Evolutionary conservation across 2,888 invertebrate genomes (phyloP).

Genomic region (Drosophila mettleri): DNA sequence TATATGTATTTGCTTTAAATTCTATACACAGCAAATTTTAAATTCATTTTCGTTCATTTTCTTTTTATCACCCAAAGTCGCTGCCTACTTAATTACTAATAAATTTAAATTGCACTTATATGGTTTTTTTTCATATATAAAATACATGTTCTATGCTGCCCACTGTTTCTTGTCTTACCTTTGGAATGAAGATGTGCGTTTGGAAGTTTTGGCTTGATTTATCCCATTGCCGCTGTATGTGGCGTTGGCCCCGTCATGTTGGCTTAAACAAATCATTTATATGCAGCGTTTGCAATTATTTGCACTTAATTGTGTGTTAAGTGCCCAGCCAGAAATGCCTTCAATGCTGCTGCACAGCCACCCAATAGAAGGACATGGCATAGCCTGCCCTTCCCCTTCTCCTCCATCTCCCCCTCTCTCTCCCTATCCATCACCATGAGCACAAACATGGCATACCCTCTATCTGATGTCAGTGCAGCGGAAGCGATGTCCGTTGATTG

Average conservation of each 20-base stretch:
- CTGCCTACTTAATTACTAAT: no score
- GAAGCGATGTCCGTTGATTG: constrained; percentile 80
- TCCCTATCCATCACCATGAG: no score
- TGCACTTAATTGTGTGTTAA: constrained; percentile 85
- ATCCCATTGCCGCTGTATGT: constrained; percentile 35
- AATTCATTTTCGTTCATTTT: background rate
- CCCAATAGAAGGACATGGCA: constrained; percentile 1
- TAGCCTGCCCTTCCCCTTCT: background rate
- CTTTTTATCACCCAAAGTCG: background rate
- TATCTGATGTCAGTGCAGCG: constrained; percentile 58
- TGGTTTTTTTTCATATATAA: background rate
- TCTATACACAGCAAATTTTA: no score
- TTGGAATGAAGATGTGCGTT: constrained; percentile 61
- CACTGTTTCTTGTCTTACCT: constrained; percentile 30
- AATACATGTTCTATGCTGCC: background rate
- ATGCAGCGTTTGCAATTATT: constrained; percentile 84
- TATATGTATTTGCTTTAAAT: no score
- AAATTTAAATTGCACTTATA: no score
- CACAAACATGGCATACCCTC: background rate
- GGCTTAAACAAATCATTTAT: constrained; percentile 84
- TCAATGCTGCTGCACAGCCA: constrained; percentile 14
- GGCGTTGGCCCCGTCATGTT: constrained; percentile 59
- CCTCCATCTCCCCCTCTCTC: no score
- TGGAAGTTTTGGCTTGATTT: constrained; percentile 54
- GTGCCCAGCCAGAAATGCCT: constrained; percentile 67